Base-by-base conservation (phyloP, 2,888 invertebrate genomes). In the Aphelenchoides bicaudatus region DNA sequence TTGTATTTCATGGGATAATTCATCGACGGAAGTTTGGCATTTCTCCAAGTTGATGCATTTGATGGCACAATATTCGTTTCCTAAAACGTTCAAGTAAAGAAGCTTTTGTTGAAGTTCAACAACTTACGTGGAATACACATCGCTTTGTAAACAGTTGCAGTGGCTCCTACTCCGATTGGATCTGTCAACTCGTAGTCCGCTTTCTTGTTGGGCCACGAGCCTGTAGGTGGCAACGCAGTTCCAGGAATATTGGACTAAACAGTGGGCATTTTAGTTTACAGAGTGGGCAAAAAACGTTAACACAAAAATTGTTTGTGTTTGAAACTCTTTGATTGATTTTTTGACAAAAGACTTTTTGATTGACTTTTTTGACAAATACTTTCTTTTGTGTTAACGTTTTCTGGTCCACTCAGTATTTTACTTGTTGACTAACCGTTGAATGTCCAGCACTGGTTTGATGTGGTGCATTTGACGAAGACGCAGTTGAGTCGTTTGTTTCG, bases 11-110 rank as follows among this genome's bases (percentile, higher is more conserved):
- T 78, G 79, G 38, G 73, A 72, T 63, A 98, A 83, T 82, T 96
- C 96, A 80, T 98, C 96, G 88, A 98, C 93, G 58, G 91, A 91
- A n/a, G 94, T 96, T 81, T 96, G 96, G 89, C 93, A 96, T 85
- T 96, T 98, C 82, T 98, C 98, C 80, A 99, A 84, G 81, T 96
- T 94, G 79, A 98, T 96, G 78, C 91, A 86, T 82, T 99, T 98
- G 75, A 98, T 93, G 79, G 98, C 98, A 85, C 93, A 93, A 85
- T 88, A 90, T 82, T 96, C 93, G 76, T 86, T 86, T 39, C 90
- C 85, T 6, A 19, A 19, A 59, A 58, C 13, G 21, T 19, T 21
- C 28, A 29, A 28, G 25, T 55, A n/a, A 56, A 21, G 8, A 65
- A 13, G 10, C 19, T 2, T 52, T 52, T 13, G 1, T 1, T 3